Conservation (phyloP, 1,140 invertebrate genomes). For the Macrosteles quadrilineatus region DNA sequence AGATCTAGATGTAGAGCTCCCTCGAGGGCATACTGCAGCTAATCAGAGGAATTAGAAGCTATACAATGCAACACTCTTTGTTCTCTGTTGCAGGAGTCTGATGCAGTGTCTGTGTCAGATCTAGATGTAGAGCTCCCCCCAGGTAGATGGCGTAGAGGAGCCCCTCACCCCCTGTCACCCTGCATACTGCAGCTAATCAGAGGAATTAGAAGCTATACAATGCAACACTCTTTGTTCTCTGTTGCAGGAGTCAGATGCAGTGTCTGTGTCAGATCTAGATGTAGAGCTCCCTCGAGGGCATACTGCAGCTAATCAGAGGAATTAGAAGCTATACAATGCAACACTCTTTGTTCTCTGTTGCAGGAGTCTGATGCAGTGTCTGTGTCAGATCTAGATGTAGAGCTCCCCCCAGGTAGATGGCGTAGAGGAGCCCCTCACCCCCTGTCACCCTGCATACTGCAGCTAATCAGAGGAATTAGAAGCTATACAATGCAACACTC, state of each 20-base stretch:
- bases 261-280: conserved; percentile 54
- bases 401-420: conserved; percentile 72
- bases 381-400: conserved; percentile 54
- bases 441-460: conserved; percentile 67
- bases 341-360: too few relatives aligned
- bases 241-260: conserved; percentile 42
- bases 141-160: conserved; percentile 73
- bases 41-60: too few relatives aligned
- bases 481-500: too few relatives aligned
- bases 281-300: conserved; percentile 66
- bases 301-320: too few relatives aligned
- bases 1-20: conserved; percentile 58
- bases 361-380: conserved; percentile 46
- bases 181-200: conserved; percentile 67
- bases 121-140: conserved; percentile 62
- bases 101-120: conserved; percentile 51
- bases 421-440: conserved; percentile 62
- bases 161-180: conserved; percentile 61
- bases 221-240: too few relatives aligned
- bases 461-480: too few relatives aligned
- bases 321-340: too few relatives aligned
- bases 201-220: too few relatives aligned
- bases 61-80: too few relatives aligned
- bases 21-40: conserved; percentile 58
- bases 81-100: conserved; percentile 35